phyloP scores from a whole-genome alignment of 2,888 invertebrate genomes.

The Phoenoteleia sp. region DNA sequence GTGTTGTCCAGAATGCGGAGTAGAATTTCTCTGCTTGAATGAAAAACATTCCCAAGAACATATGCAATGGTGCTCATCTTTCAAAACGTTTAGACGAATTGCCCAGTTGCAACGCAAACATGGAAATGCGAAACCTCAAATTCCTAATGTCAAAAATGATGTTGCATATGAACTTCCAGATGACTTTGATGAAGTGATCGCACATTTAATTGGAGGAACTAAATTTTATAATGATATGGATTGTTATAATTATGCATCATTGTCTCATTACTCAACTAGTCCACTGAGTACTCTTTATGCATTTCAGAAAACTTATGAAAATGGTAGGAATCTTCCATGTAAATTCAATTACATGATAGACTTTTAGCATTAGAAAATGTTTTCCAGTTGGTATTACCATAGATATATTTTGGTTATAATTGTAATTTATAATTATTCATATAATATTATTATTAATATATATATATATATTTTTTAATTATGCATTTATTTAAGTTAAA shows the following conservation, averaged over 20 bases:
- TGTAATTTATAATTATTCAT: no score
- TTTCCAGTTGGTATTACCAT: no score
- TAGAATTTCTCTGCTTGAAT: slow-evolving; percentile 88
- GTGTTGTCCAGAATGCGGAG: slow-evolving; percentile 89
- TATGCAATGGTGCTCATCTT: slow-evolving; percentile 89
- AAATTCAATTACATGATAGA: no score
- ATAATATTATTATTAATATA: no score
- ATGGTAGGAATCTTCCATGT: no score
- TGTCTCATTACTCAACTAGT: slow-evolving; percentile 90
- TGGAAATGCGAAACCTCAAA: slow-evolving; percentile 88
- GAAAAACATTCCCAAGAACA: slow-evolving; percentile 88
- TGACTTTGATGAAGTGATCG: slow-evolving; percentile 87
- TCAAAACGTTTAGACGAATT: slow-evolving; percentile 89
- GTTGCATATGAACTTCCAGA: slow-evolving; percentile 83
- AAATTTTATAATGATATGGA: slow-evolving; percentile 86
- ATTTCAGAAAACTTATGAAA: slow-evolving; percentile 86
- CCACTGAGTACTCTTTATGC: slow-evolving; percentile 90
- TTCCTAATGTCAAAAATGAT: slow-evolving; percentile 87
- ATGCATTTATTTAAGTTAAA: no score
- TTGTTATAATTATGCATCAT: slow-evolving; percentile 89
- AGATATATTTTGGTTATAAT: no score
- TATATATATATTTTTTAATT: no score
- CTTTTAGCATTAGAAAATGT: no score
- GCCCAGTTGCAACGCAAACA: slow-evolving; percentile 88
- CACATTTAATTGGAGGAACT: slow-evolving; percentile 87